A percentile compares a stretch with the other conserved stretches of the same genome.
phyloP scores from a whole-genome alignment of 35 echinoderm and acorn worm genomes.

The Strongylocentrotus purpuratus region DNA sequence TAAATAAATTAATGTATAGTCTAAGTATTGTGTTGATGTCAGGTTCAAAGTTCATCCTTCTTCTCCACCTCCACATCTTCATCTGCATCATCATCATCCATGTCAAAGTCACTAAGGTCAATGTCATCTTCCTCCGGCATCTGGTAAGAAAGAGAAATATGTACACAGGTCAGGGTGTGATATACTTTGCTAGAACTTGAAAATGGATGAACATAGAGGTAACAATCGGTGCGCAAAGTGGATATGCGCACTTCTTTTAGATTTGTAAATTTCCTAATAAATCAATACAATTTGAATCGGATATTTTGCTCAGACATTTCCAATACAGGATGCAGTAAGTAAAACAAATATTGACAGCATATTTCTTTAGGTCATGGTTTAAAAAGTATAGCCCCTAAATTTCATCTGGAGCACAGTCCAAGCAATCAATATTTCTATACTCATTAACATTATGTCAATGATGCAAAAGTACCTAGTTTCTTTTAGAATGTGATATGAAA shows the following conservation, averaged over 20 bases:
- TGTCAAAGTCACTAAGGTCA: conserved; percentile 93
- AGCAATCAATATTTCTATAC: background rate
- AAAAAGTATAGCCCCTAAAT: too few relatives aligned
- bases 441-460: background rate
- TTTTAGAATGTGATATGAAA: background rate
- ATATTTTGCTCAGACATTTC: too few relatives aligned
- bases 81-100: conserved; percentile 78
- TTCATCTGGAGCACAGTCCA: too few relatives aligned
- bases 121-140: conserved; percentile 92
- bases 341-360: too few relatives aligned
- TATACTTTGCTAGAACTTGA: too few relatives aligned
- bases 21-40: background rate
- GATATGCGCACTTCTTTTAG: too few relatives aligned
- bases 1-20: background rate
- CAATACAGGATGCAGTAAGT: too few relatives aligned
- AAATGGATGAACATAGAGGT: too few relatives aligned
- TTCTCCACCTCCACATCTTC: conserved; percentile 39
- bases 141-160: conserved; percentile 48
- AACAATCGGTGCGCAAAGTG: too few relatives aligned
- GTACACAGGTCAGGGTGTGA: background rate
- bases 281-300: too few relatives aligned
- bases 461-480: background rate
- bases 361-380: too few relatives aligned
- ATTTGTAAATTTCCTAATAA: too few relatives aligned
- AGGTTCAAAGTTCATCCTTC: conserved; percentile 86